These are phyloP conservation scores for Apodemia duryi DNA, from an alignment of 2,888 invertebrate genomes.

Conservation along the genomic window DNA sequence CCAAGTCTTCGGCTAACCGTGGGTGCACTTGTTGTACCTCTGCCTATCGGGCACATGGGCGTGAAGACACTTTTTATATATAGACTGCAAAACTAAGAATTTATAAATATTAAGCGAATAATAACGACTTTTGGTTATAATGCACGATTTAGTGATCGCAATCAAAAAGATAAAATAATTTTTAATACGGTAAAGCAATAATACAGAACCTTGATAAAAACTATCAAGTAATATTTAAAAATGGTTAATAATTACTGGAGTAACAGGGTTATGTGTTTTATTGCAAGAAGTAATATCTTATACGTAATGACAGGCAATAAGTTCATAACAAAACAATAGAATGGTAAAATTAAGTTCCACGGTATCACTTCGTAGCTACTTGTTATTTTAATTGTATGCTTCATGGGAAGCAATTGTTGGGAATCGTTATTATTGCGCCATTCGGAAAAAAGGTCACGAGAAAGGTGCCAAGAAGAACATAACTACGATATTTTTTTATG, in stretches of 20 bases:
- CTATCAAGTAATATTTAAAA: not conserved
- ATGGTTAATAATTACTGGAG: slow-evolving; percentile 16
- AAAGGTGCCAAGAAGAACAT: slow-evolving; percentile 40
- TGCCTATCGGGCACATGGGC: too few relatives aligned
- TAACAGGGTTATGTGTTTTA: not conserved
- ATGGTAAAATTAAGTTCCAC: slow-evolving; percentile 29
- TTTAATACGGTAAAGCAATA: too few relatives aligned
- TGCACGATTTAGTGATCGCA: too few relatives aligned
- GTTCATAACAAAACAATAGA: slow-evolving; percentile 30
- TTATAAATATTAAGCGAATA: too few relatives aligned
- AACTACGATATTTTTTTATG: slow-evolving; percentile 4
- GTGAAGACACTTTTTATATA: too few relatives aligned
- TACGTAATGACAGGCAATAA: slow-evolving; percentile 29
- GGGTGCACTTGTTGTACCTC: too few relatives aligned
- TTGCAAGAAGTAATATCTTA: slow-evolving; percentile 2
- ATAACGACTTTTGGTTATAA: too few relatives aligned
- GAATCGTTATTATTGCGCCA: slow-evolving; percentile 49
- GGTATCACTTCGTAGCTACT: slow-evolving; percentile 34
- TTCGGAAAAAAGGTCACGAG: slow-evolving; percentile 41
- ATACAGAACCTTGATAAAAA: too few relatives aligned
- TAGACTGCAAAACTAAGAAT: too few relatives aligned
- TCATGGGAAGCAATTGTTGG: slow-evolving; percentile 60
- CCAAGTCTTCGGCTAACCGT: too few relatives aligned
- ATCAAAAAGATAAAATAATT: too few relatives aligned
- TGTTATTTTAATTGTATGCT: slow-evolving; percentile 50